A percentile compares a stretch with the other conserved stretches of the same genome.
phyloP scores from a whole-genome alignment of 1,140 invertebrate species.

The Amphibalanus amphitrite region DNA sequence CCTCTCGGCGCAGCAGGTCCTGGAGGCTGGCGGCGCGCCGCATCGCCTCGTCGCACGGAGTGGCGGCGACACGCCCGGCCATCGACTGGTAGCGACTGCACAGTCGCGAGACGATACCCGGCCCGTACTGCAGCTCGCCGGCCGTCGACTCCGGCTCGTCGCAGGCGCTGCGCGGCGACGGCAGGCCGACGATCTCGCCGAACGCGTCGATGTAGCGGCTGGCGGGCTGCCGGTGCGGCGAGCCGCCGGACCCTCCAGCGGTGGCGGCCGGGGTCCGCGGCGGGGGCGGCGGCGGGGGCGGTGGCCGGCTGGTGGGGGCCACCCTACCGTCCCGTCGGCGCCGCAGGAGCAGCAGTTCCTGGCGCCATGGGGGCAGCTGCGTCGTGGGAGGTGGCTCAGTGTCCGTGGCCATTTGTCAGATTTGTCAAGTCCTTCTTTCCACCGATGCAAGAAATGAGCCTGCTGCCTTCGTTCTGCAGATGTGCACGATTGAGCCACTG shows the following conservation, averaged over 20 bases:
- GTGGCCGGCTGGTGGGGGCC: not conserved
- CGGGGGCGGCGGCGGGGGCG: too few relatives aligned
- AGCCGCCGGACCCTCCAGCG: too few relatives aligned
- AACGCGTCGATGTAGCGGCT: not conserved
- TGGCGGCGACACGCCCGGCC: conserved; percentile 43
- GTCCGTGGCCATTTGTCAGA: too few relatives aligned
- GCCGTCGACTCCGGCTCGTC: too few relatives aligned
- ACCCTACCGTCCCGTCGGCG: not conserved
- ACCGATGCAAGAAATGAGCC: too few relatives aligned
- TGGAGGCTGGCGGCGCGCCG: conserved; percentile 65
- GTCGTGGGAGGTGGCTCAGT: too few relatives aligned
- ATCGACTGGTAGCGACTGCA: conserved; percentile 66
- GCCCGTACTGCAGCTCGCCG: conserved; percentile 73
- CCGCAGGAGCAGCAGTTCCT: not conserved
- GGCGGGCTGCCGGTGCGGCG: too few relatives aligned
- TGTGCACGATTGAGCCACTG: too few relatives aligned
- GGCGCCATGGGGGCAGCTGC: not conserved
- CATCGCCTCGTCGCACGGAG: conserved; percentile 35
- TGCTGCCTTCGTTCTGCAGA: too few relatives aligned
- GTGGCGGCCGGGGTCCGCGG: too few relatives aligned
- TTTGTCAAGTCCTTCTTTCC: too few relatives aligned
- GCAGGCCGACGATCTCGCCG: not conserved
- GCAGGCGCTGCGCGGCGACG: too few relatives aligned
- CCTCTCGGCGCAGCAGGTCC: conserved; percentile 50
- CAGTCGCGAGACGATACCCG: conserved; percentile 72